A percentile compares a stretch with the other conserved stretches of the same genome.
phyloP scores from a whole-genome alignment of 2,797 vertebrate species.

The Dendrocincla tyrannina region DNA sequence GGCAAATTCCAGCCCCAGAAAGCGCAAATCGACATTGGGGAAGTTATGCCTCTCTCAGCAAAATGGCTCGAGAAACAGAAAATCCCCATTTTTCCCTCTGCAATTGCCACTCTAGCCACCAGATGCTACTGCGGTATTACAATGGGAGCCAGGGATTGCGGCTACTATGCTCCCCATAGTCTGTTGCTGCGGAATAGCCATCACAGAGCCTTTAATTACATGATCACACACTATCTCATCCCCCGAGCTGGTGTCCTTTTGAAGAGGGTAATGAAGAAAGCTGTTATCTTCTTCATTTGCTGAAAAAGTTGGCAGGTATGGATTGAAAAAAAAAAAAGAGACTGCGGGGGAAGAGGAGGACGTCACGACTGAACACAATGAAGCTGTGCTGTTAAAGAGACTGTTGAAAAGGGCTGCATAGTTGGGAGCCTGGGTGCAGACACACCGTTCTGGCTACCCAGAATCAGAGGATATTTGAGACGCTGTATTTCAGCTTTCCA shows the following conservation, averaged over 20 bases:
- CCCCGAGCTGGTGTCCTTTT: not conserved
- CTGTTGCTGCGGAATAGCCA: not conserved
- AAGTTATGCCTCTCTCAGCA: not conserved
- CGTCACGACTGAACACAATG: not conserved
- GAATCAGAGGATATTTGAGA: not conserved
- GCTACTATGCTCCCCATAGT: not conserved
- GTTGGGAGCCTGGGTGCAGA: not conserved
- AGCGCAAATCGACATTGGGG: not conserved
- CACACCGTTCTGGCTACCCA: not conserved
- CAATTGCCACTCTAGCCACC: conserved; percentile 31
- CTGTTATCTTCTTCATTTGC: not conserved
- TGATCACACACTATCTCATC: not conserved
- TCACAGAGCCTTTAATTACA: not conserved
- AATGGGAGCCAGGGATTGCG: not conserved
- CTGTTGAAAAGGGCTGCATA: not conserved
- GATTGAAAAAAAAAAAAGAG: not conserved
- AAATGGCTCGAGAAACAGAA: not conserved
- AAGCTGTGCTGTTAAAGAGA: not conserved
- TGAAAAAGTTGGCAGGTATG: not conserved
- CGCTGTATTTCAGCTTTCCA: not conserved
- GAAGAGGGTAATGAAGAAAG: not conserved
- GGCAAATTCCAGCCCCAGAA: not conserved
- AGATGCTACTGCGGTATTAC: conserved; percentile 55
- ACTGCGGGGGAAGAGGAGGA: not conserved
- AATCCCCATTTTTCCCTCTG: not conserved